Percentiles rank a stretch among this genome's conserved stretches.
phyloP scores from a whole-genome alignment of 2,113 vertebrate species.

The Stercorarius parasiticus region DNA sequence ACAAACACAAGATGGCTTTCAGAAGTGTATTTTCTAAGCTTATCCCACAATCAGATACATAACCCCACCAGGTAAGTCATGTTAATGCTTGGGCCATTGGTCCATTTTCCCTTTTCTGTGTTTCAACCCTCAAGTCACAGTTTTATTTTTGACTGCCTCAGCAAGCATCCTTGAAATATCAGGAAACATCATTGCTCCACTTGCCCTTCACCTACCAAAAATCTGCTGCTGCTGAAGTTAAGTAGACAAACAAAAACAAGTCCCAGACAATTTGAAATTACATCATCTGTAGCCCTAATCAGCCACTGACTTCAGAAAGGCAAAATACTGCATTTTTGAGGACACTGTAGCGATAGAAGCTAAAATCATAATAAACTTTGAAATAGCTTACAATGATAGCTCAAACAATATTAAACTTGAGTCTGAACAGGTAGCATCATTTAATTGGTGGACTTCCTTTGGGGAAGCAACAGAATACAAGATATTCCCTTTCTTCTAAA shows the following conservation, averaged over 20 bases:
- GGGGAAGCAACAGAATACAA: background rate
- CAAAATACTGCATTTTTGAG: background rate
- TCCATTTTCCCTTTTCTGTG: background rate
- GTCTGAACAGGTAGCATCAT: background rate
- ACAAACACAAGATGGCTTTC: background rate
- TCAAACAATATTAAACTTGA: background rate
- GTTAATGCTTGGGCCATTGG: background rate
- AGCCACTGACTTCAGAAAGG: background rate
- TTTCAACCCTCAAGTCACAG: background rate
- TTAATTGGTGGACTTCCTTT: background rate
- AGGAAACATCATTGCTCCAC: background rate
- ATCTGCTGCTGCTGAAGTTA: background rate
- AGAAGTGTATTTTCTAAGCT: background rate
- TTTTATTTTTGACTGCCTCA: background rate
- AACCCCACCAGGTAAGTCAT: background rate
- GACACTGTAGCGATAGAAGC: background rate
- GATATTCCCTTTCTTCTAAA: background rate
- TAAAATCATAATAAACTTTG: background rate
- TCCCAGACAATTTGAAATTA: background rate
- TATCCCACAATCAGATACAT: background rate
- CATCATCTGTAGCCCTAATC: background rate
- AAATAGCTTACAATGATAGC: background rate
- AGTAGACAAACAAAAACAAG: background rate
- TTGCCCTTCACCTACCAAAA: background rate
- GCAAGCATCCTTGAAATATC: background rate